Percentiles rank a stretch among this genome's conserved stretches.
These are phyloP conservation scores for Limnephilus rhombicus DNA, from an alignment of 2,888 invertebrate species.

Conservation along the genomic window DNA sequence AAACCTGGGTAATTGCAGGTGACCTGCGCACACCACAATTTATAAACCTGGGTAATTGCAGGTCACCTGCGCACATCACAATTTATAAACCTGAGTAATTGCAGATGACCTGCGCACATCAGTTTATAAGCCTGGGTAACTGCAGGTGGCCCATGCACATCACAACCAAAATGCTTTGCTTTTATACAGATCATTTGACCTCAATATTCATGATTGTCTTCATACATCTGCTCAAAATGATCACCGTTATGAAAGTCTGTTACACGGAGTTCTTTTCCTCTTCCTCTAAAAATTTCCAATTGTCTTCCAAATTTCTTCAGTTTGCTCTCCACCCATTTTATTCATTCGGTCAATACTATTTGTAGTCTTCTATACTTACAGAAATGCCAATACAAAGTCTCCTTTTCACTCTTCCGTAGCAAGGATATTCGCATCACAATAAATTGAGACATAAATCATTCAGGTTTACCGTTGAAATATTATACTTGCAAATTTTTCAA, in stretches of 20 bases:
- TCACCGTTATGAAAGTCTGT: background rate
- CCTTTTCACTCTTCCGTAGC: background rate
- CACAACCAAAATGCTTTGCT: background rate
- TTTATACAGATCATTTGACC: background rate
- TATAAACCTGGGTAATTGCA: background rate
- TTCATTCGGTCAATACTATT: constrained; percentile 13
- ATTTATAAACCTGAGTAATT: background rate
- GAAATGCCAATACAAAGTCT: background rate
- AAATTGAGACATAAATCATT: constrained; percentile 32
- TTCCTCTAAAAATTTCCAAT: background rate
- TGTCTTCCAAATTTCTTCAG: background rate
- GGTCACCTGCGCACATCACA: background rate
- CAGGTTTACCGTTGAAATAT: background rate
- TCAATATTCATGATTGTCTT: background rate
- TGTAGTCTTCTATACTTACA: background rate
- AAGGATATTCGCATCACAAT: constrained; percentile 14
- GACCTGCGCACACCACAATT: background rate
- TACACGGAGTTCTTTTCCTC: background rate
- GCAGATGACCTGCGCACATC: background rate
- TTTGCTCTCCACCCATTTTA: background rate
- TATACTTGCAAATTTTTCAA: background rate
- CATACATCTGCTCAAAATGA: background rate
- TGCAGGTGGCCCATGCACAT: background rate
- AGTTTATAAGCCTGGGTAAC: background rate
- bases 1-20: background rate